phyloP scores from a whole-genome alignment of 2,888 invertebrate genomes.

The Ennomos quercinarius region DNA sequence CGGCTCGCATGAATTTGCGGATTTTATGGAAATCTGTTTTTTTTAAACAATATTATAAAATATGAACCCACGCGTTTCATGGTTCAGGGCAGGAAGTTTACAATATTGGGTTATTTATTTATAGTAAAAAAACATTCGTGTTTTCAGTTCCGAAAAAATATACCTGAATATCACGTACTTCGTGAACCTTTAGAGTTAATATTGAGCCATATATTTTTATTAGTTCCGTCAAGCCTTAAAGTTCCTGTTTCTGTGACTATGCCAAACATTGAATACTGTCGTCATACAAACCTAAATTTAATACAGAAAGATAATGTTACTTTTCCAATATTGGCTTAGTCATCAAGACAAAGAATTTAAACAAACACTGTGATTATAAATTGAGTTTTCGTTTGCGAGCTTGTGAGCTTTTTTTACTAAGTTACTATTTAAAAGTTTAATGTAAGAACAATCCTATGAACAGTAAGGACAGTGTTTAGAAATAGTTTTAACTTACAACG shows the following conservation, averaged over 20 bases:
- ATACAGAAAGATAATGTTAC: conserved; percentile 18
- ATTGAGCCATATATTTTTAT: too few relatives aligned
- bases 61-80: too few relatives aligned
- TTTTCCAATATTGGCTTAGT: conserved; percentile 38
- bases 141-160: too few relatives aligned
- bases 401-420: conserved; percentile 30
- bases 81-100: too few relatives aligned
- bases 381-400: conserved; percentile 43
- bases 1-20: too few relatives aligned
- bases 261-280: neutral
- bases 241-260: neutral
- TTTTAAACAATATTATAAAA: too few relatives aligned
- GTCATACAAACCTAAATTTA: conserved; percentile 12
- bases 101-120: too few relatives aligned
- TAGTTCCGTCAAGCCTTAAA: too few relatives aligned
- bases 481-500: neutral
- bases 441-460: conserved; percentile 14
- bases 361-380: conserved; percentile 44
- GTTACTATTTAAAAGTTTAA: conserved; percentile 21
- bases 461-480: conserved; percentile 1
- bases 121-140: too few relatives aligned
- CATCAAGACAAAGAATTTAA: conserved; percentile 41
- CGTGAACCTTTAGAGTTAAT: too few relatives aligned
- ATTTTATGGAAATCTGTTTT: too few relatives aligned
- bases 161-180: too few relatives aligned